These are phyloP conservation scores for Drosophila borealis DNA, from an alignment of 2,888 invertebrate species.

Conservation along the genomic window DNA sequence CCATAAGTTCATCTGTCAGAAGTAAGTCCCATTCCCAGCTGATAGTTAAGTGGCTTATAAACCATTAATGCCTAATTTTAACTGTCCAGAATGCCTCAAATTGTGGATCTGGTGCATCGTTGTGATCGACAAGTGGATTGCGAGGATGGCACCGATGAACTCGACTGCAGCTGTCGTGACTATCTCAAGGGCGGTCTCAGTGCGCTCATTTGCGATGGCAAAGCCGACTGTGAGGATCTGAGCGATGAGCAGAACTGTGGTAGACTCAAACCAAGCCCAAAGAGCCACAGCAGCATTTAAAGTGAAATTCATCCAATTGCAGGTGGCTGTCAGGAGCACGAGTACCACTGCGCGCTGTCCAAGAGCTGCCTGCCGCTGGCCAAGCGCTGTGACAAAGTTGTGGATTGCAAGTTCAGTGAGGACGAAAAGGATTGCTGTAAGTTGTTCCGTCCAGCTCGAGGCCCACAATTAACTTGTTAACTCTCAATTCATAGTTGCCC, in stretches of 20 bases:
- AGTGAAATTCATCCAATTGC: slow-evolving; percentile 45
- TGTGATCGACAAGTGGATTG: slow-evolving; percentile 91
- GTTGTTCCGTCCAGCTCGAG: slow-evolving; percentile 62
- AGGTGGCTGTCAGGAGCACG: slow-evolving; percentile 87
- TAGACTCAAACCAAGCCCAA: slow-evolving; percentile 82
- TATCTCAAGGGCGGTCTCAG: slow-evolving; percentile 86
- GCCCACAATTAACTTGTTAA: neutral
- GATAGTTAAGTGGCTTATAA: neutral
- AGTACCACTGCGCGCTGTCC: slow-evolving; percentile 89
- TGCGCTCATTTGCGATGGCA: slow-evolving; percentile 90
- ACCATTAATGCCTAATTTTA: neutral
- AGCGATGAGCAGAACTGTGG: slow-evolving; percentile 91
- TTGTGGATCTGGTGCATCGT: slow-evolving; percentile 86
- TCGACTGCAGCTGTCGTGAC: slow-evolving; percentile 90
- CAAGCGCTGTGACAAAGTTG: slow-evolving; percentile 88
- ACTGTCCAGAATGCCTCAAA: slow-evolving; percentile 88
- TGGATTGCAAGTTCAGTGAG: slow-evolving; percentile 89
- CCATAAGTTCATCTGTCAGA: slow-evolving; percentile 77
- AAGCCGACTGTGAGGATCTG: slow-evolving; percentile 90
- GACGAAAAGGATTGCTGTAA: slow-evolving; percentile 93
- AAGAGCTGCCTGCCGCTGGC: slow-evolving; percentile 87
- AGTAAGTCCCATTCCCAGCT: slow-evolving; percentile 53
- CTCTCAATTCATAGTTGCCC: slow-evolving; percentile 86
- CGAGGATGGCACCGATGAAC: slow-evolving; percentile 93
- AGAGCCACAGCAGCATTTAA: neutral